These are phyloP conservation scores for Cephalopterus ornatus DNA, from an alignment of 2,113 vertebrate genomes.

Conservation along the genomic window DNA sequence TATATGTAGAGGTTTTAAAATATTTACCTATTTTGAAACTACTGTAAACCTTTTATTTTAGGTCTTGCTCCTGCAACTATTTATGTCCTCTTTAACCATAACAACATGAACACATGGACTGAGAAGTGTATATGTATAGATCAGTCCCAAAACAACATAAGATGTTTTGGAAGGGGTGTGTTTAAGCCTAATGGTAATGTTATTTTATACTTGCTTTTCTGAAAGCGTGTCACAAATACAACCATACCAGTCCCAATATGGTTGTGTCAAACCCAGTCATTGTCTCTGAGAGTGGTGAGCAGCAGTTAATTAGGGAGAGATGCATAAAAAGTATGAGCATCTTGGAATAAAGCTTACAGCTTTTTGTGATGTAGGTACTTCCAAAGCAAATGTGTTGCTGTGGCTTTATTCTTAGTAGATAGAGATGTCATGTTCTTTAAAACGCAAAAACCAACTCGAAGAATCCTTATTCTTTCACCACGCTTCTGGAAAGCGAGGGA, in stretches of 20 bases:
- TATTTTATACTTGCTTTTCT: not conserved
- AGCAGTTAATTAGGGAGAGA: not conserved
- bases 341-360: not conserved
- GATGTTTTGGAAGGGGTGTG: not conserved
- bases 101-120: not conserved
- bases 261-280: not conserved
- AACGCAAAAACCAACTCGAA: not conserved
- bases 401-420: not conserved
- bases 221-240: not conserved
- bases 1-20: not conserved
- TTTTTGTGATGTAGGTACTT: not conserved
- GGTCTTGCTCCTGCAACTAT: not conserved
- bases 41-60: not conserved
- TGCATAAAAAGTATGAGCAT: not conserved
- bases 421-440: not conserved
- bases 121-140: not conserved
- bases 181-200: not conserved
- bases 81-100: not conserved
- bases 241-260: accelerated
- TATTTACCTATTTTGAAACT: not conserved
- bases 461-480: not conserved
- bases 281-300: not conserved
- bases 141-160: not conserved
- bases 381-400: not conserved
- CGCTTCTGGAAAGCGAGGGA: not conserved